Evolutionary conservation across 2,888 invertebrate genomes (phyloP).

Genomic region (Oscheius myriophilus): DNA sequence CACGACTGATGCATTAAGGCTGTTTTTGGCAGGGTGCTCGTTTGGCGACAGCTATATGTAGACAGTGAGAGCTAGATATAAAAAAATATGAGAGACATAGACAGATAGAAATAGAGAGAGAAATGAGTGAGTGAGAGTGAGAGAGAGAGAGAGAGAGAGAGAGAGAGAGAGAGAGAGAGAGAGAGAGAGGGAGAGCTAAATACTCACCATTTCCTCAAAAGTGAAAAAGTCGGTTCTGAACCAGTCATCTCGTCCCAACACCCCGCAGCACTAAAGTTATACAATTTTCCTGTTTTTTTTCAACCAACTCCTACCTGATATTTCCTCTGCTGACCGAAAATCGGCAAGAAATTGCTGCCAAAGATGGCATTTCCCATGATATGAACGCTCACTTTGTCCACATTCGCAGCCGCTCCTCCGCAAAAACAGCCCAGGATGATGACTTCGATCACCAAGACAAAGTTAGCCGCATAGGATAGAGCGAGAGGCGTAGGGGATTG

Average conservation of each 20-base stretch:
- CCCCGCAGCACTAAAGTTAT: slow-evolving; percentile 10
- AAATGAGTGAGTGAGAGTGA: too few species aligned
- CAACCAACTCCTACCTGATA: neutral
- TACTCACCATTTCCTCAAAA: neutral
- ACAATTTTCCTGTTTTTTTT: too few species aligned
- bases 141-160: too few species aligned
- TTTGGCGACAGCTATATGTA: too few species aligned
- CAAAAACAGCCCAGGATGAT: slow-evolving; percentile 12
- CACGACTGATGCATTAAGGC: too few species aligned
- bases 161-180: too few species aligned
- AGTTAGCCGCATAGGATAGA: neutral
- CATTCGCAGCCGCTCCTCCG: slow-evolving; percentile 13
- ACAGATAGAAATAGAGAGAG: too few species aligned
- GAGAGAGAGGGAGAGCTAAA: too few species aligned
- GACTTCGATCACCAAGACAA: neutral
- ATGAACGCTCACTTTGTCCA: neutral
- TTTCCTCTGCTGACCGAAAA: neutral
- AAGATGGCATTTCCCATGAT: neutral
- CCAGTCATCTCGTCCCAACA: slow-evolving; percentile 5
- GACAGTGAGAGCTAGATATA: too few species aligned
- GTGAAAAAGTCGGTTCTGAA: neutral
- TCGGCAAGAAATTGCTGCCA: neutral
- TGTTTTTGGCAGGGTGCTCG: too few species aligned
- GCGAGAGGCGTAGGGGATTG: neutral
- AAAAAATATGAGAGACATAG: too few species aligned